Conservation (phyloP, 2,113 vertebrate genomes). For the Pelmatolapia mariae region DNA sequence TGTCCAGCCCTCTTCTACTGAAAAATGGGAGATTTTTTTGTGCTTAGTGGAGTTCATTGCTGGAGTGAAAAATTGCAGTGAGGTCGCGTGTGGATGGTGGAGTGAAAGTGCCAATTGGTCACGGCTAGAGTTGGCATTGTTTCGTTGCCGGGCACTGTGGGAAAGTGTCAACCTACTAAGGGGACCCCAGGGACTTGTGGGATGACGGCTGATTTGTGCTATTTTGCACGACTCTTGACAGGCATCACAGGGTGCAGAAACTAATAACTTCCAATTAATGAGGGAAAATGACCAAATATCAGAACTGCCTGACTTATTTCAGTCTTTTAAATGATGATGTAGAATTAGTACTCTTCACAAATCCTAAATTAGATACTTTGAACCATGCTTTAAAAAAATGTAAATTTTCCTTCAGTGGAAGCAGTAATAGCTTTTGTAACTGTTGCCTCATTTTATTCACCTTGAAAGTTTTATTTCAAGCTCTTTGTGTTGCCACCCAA, state of each 20-base stretch:
- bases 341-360: background rate
- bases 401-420: background rate
- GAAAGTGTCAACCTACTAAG: constrained; percentile 79
- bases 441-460: background rate
- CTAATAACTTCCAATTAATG: constrained; percentile 54
- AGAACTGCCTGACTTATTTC: background rate
- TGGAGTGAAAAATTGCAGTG: constrained; percentile 92
- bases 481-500: background rate
- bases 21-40: constrained; percentile 62
- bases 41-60: constrained; percentile 83
- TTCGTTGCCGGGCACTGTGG: constrained; percentile 74
- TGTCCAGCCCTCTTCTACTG: constrained; percentile 69
- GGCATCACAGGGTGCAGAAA: constrained; percentile 72
- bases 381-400: background rate
- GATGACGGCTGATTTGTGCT: constrained; percentile 73
- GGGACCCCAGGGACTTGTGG: constrained; percentile 75
- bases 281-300: constrained; percentile 30
- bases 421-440: background rate
- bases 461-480: background rate
- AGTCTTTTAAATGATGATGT: background rate
- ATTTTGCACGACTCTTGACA: constrained; percentile 83
- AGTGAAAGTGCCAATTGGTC: constrained; percentile 92
- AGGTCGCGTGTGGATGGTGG: constrained; percentile 96
- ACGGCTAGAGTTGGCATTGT: constrained; percentile 86
- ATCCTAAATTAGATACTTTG: background rate